phyloP scores from a whole-genome alignment of 2,113 vertebrate species.

The Erythrocercus mccallii region DNA sequence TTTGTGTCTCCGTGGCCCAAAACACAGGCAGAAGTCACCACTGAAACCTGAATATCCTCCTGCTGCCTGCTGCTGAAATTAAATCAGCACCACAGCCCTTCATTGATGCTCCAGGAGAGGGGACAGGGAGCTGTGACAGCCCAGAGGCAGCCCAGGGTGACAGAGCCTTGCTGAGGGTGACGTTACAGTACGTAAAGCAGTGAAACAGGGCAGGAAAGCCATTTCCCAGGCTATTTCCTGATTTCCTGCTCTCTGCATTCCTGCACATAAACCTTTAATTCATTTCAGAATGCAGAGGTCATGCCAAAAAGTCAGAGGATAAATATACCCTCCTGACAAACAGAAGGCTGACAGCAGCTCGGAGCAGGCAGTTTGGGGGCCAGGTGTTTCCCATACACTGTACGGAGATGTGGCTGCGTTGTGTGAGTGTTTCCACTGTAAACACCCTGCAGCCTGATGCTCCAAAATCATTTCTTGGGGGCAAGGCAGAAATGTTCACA shows the following conservation, averaged over 20 bases:
- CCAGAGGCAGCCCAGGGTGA: background rate
- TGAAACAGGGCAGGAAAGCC: constrained; percentile 54
- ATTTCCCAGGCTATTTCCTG: constrained; percentile 67
- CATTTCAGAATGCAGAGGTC: constrained; percentile 75
- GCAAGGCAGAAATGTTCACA: background rate
- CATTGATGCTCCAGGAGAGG: background rate
- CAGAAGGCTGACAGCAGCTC: constrained; percentile 54
- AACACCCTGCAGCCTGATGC: background rate
- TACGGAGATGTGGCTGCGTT: background rate
- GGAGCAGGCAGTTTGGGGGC: background rate
- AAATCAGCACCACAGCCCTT: background rate
- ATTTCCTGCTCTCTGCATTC: constrained; percentile 63
- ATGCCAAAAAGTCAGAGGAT: constrained; percentile 54
- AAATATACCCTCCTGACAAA: constrained; percentile 65
- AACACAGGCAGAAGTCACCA: background rate
- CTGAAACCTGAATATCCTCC: background rate
- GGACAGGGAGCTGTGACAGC: background rate
- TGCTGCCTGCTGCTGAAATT: too few species aligned
- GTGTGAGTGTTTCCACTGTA: background rate
- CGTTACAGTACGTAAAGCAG: constrained; percentile 31
- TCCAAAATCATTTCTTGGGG: background rate
- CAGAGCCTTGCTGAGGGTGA: background rate
- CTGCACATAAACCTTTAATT: constrained; percentile 72
- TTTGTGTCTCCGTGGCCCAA: background rate
- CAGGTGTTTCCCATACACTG: constrained; percentile 68